A percentile compares a stretch with the other conserved stretches of the same genome.
These are phyloP conservation scores for Pteronura brasiliensis DNA, from an alignment of 2,113 vertebrate genomes.

Conservation along the genomic window DNA sequence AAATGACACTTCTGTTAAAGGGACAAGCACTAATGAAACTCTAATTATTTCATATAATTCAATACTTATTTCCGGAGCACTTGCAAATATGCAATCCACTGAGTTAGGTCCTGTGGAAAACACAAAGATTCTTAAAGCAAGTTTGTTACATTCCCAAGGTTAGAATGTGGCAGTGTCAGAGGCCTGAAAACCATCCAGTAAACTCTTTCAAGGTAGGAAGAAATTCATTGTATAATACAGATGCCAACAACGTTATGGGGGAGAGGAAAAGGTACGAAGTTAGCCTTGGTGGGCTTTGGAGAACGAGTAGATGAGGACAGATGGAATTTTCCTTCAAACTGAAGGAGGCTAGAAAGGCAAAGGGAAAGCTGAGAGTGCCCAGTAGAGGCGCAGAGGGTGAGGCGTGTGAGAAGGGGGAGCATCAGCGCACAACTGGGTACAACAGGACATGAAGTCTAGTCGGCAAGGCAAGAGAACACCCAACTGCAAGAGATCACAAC, in stretches of 20 bases:
- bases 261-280: background rate
- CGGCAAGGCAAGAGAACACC: background rate
- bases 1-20: slow-evolving; percentile 24
- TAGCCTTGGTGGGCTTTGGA: background rate
- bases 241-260: background rate
- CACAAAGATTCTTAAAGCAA: background rate
- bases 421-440: background rate
- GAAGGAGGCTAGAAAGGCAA: background rate
- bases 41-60: slow-evolving; percentile 51
- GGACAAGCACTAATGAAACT: slow-evolving; percentile 50
- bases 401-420: no score
- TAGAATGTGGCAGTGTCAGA: background rate
- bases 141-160: background rate
- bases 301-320: background rate
- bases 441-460: background rate
- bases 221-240: background rate
- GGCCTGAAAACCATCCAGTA: background rate
- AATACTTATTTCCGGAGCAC: slow-evolving; percentile 29
- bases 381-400: background rate
- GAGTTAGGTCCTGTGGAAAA: background rate
- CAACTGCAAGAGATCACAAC: background rate
- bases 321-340: background rate
- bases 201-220: background rate
- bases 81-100: slow-evolving; percentile 41
- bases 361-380: background rate